Percentiles rank a stretch among this genome's conserved stretches.
Evolutionary conservation across 2,797 vertebrate species (phyloP).

Genomic region (Gastrophryne carolinensis): DNA sequence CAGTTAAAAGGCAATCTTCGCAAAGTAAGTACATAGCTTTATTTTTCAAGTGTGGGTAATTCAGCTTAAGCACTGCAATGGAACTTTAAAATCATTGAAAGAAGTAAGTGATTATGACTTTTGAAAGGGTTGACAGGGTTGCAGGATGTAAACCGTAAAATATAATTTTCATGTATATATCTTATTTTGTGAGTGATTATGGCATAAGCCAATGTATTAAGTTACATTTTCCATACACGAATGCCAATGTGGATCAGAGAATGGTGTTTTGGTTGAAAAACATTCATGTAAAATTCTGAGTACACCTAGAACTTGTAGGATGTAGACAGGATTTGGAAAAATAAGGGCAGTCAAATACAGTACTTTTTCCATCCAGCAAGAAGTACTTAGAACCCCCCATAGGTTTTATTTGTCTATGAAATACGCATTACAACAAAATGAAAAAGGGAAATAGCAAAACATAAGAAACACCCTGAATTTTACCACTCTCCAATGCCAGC

Average conservation of each 20-base stretch:
- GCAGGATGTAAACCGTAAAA: too few relatives aligned
- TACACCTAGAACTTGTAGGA: slow-evolving; percentile 12
- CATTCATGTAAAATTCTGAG: slow-evolving; percentile 2
- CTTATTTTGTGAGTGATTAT: too few relatives aligned
- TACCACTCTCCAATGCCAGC: background rate
- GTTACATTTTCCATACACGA: background rate
- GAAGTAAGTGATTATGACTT: too few relatives aligned
- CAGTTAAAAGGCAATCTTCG: too few relatives aligned
- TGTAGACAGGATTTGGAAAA: slow-evolving; percentile 33
- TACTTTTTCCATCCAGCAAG: slow-evolving; percentile 32
- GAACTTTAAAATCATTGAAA: too few relatives aligned
- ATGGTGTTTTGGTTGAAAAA: background rate
- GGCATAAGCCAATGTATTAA: too few relatives aligned
- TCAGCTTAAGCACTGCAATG: too few relatives aligned
- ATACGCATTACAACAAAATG: slow-evolving; percentile 31
- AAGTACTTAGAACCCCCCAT: slow-evolving; percentile 11
- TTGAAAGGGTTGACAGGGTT: too few relatives aligned
- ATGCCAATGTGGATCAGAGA: background rate
- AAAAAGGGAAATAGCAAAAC: background rate
- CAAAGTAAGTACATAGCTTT: too few relatives aligned
- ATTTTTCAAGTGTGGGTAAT: too few relatives aligned
- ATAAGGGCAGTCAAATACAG: slow-evolving; percentile 1
- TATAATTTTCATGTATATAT: too few relatives aligned
- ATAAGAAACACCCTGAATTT: background rate
- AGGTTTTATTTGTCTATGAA: slow-evolving; percentile 23